phyloP scores from a whole-genome alignment of 1,140 invertebrate genomes.

The Arctopsyche grandis region DNA sequence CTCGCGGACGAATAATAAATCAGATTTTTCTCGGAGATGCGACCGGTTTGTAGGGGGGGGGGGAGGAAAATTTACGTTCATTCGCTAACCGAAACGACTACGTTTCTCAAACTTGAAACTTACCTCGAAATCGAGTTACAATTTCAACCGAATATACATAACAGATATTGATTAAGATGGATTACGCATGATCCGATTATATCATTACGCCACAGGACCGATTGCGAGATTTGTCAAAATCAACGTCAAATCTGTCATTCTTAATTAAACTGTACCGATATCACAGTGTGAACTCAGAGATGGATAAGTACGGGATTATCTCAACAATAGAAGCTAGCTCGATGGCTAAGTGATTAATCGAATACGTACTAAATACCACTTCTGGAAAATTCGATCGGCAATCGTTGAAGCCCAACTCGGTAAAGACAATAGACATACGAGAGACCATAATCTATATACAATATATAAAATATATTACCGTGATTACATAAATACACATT shows the following conservation, averaged over 20 bases:
- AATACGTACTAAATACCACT: neutral
- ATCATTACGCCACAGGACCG: neutral
- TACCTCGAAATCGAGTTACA: too few relatives aligned
- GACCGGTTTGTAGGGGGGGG: neutral
- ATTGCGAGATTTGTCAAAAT: constrained; percentile 21
- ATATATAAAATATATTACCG: too few relatives aligned
- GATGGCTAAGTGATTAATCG: neutral
- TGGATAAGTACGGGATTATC: neutral
- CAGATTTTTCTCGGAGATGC: constrained; percentile 12
- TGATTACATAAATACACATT: too few relatives aligned
- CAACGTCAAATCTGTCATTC: constrained; percentile 27
- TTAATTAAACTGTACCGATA: constrained; percentile 20
- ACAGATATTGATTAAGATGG: constrained; percentile 16
- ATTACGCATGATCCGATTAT: neutral
- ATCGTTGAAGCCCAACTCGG: too few relatives aligned
- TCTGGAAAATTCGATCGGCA: too few relatives aligned
- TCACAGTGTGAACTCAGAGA: neutral
- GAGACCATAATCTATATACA: too few relatives aligned
- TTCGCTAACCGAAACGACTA: neutral
- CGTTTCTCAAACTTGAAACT: neutral
- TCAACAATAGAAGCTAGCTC: neutral
- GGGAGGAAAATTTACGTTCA: neutral
- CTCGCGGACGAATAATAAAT: constrained; percentile 27
- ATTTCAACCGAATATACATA: too few relatives aligned
- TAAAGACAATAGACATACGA: too few relatives aligned